Evolutionary conservation across 2,113 vertebrate species (phyloP).

Genomic region (Spea multiplicata): DNA sequence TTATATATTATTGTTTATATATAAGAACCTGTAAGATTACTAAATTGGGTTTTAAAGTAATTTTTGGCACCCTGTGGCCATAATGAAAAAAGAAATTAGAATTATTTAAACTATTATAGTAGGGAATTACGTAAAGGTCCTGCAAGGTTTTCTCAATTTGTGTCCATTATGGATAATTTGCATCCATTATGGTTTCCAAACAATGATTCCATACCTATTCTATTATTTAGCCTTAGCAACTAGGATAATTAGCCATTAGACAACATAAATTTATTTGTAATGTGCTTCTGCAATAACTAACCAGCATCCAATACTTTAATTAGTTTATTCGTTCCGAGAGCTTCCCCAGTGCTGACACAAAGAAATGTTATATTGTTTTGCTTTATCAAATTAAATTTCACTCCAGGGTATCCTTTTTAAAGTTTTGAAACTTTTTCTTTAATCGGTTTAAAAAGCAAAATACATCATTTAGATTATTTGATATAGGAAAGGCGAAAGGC

Average conservation of each 20-base stretch:
- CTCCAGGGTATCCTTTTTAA: slow-evolving; percentile 25
- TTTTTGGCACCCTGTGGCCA: slow-evolving; percentile 4
- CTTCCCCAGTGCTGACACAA: slow-evolving; percentile 30
- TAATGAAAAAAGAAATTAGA: slow-evolving; percentile 32
- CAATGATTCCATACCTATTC: not conserved
- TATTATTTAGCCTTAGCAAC: slow-evolving; percentile 21
- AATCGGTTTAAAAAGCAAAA: no score
- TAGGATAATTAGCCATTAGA: slow-evolving; percentile 33
- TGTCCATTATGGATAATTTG: slow-evolving; percentile 33
- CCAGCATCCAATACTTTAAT: slow-evolving; percentile 19
- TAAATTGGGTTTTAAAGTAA: slow-evolving; percentile 4
- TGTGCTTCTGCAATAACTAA: not conserved
- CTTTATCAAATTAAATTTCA: slow-evolving; percentile 19
- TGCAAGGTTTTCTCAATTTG: not conserved
- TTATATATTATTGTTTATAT: no score
- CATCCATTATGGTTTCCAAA: slow-evolving; percentile 19
- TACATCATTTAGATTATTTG: no score
- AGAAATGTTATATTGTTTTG: slow-evolving; percentile 20
- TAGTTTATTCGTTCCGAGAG: slow-evolving; percentile 17
- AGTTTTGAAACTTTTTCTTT: slow-evolving; percentile 36
- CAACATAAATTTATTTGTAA: slow-evolving; percentile 25
- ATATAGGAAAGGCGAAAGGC: no score
- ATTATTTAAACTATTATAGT: slow-evolving; percentile 25
- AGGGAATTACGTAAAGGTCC: slow-evolving; percentile 22
- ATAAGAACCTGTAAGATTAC: slow-evolving; percentile 7